phyloP scores from a whole-genome alignment of 2,113 vertebrate genomes.

The Saimiri boliviensis region DNA sequence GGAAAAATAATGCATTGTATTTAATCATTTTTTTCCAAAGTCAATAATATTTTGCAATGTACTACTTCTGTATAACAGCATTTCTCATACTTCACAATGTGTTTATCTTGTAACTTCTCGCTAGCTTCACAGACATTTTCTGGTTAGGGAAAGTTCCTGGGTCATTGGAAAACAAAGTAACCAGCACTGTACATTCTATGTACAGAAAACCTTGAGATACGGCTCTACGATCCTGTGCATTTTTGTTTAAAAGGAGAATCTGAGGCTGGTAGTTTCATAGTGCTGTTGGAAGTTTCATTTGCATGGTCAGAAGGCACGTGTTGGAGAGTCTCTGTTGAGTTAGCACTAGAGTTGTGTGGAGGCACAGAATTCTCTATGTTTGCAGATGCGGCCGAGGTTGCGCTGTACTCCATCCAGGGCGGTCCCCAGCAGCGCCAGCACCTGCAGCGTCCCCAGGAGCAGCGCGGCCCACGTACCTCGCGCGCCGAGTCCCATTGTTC shows the following conservation, averaged over 20 bases:
- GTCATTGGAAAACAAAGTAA: not conserved
- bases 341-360: too few species aligned
- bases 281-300: not conserved
- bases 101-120: not conserved
- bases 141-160: not conserved
- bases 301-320: fast-evolving
- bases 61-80: not conserved
- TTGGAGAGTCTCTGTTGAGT: not conserved
- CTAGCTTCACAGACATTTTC: not conserved
- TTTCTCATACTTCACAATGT: not conserved
- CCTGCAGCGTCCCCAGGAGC: conserved; percentile 57
- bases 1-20: conserved; percentile 7
- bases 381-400: fast-evolving
- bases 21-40: not conserved
- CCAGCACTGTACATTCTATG: not conserved
- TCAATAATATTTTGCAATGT: not conserved
- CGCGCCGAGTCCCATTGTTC: conserved; percentile 72
- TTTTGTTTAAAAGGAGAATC: conserved; percentile 11
- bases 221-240: not conserved
- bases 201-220: not conserved
- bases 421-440: conserved; percentile 28
- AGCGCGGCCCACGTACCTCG: conserved; percentile 51
- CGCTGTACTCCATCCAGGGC: fast-evolving
- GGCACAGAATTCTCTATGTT: too few species aligned
- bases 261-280: not conserved